Evolutionary conservation across 2,113 vertebrate species (phyloP).

Genomic region (Channa argus): DNA sequence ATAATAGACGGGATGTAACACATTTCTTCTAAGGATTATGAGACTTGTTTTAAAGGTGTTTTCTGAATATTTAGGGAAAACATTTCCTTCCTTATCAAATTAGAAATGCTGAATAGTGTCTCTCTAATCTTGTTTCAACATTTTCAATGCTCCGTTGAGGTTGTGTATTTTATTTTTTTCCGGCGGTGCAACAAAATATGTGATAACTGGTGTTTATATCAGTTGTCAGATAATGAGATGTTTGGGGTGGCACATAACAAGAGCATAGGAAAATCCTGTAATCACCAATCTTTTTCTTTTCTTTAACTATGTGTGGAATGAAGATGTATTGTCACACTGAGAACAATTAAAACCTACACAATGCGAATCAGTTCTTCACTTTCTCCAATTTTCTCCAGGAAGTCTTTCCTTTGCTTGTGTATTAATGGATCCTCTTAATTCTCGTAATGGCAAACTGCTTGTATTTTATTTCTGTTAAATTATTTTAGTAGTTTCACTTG

Average conservation of each 20-base stretch:
- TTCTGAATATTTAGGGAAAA: constrained; percentile 6
- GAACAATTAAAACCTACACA: not conserved
- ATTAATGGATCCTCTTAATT: not conserved
- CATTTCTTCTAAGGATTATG: constrained; percentile 4
- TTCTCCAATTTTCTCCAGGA: not conserved
- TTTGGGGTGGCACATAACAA: not conserved
- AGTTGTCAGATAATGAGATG: not conserved
- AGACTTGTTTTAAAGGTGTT: constrained; percentile 25
- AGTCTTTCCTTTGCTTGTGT: constrained; percentile 1
- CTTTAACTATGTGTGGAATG: not conserved
- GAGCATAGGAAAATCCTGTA: not conserved
- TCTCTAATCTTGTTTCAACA: not conserved
- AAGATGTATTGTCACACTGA: not conserved
- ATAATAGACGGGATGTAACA: not conserved
- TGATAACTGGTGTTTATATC: not conserved
- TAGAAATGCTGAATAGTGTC: constrained; percentile 8
- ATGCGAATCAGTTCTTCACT: not conserved
- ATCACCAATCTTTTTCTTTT: not conserved
- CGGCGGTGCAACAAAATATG: constrained; percentile 3
- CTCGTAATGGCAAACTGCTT: not conserved
- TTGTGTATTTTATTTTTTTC: not conserved
- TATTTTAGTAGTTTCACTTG: not conserved
- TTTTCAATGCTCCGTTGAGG: constrained; percentile 10
- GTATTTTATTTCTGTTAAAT: not conserved
- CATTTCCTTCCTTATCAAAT: constrained; percentile 26